Evolutionary conservation across 1,140 invertebrate species (phyloP).

Genomic region (Listronotus bonariensis): DNA sequence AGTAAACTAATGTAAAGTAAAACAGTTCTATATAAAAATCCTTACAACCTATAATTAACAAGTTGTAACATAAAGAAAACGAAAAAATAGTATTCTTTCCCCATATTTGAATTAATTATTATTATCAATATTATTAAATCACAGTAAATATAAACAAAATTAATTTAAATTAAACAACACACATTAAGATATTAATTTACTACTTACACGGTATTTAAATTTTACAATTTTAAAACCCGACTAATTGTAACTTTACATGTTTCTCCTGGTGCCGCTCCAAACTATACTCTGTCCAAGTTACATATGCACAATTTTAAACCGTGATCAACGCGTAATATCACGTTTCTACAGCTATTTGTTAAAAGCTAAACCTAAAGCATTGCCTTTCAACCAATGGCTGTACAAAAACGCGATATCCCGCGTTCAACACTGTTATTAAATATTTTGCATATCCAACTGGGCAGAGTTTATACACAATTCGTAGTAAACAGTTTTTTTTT

Average conservation of each 20-base stretch:
- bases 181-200: slow-evolving; percentile 12
- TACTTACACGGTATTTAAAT: background rate
- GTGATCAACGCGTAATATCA: no score
- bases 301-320: no score
- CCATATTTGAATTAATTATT: slow-evolving; percentile 16
- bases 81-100: slow-evolving; percentile 32
- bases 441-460: no score
- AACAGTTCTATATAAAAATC: slow-evolving; percentile 33
- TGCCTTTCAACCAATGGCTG: no score
- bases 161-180: slow-evolving; percentile 15
- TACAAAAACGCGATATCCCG: no score
- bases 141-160: slow-evolving; percentile 36
- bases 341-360: no score
- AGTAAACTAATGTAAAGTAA: slow-evolving; percentile 33
- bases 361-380: no score
- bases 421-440: no score
- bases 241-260: background rate
- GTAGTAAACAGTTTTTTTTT: no score
- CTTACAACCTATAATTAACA: slow-evolving; percentile 26
- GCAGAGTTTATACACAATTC: no score
- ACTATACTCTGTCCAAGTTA: no score
- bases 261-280: slow-evolving; percentile 22
- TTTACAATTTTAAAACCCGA: no score
- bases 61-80: slow-evolving; percentile 13
- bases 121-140: slow-evolving; percentile 35